Conservation (phyloP, 2,888 invertebrate species). For the Chydorus sphaericus region DNA sequence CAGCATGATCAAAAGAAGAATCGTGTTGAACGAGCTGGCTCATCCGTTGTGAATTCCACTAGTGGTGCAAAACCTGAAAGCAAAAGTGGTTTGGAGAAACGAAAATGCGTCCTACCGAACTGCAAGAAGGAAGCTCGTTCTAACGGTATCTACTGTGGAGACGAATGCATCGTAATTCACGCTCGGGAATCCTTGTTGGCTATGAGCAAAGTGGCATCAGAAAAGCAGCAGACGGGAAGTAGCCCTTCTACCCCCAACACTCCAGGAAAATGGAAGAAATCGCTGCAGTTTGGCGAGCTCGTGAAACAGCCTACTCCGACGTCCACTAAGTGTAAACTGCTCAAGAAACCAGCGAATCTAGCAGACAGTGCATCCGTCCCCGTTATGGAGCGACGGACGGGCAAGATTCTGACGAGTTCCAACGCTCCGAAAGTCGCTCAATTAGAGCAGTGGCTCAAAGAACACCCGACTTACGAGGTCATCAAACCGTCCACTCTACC, state of each 20-base stretch:
- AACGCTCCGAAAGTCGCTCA: slow-evolving; percentile 68
- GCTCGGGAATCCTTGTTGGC: slow-evolving; percentile 43
- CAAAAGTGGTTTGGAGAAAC: too few relatives aligned
- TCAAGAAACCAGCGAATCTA: slow-evolving; percentile 1
- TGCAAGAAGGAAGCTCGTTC: slow-evolving; percentile 45
- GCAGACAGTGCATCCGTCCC: slow-evolving; percentile 37
- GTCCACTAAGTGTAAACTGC: too few relatives aligned
- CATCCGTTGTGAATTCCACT: too few relatives aligned
- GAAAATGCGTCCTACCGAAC: slow-evolving; percentile 6
- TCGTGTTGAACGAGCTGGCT: too few relatives aligned
- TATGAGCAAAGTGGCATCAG: slow-evolving; percentile 12
- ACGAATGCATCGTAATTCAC: slow-evolving; percentile 70
- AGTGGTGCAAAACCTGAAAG: too few relatives aligned
- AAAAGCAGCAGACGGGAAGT: background rate
- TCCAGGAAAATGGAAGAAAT: slow-evolving; percentile 3
- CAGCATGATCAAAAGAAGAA: too few relatives aligned
- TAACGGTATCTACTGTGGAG: slow-evolving; percentile 80
- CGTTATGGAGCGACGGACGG: slow-evolving; percentile 69
- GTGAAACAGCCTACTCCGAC: slow-evolving; percentile 5
- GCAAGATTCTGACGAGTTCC: slow-evolving; percentile 43
- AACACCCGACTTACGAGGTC: slow-evolving; percentile 76
- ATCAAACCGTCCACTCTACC: slow-evolving; percentile 31
- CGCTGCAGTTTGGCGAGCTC: slow-evolving; percentile 3
- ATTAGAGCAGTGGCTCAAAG: slow-evolving; percentile 66
- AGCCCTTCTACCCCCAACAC: background rate